A percentile compares a stretch with the other conserved stretches of the same genome.
Conservation (phyloP, 2,888 invertebrate genomes). For the Melanargia galathea region DNA sequence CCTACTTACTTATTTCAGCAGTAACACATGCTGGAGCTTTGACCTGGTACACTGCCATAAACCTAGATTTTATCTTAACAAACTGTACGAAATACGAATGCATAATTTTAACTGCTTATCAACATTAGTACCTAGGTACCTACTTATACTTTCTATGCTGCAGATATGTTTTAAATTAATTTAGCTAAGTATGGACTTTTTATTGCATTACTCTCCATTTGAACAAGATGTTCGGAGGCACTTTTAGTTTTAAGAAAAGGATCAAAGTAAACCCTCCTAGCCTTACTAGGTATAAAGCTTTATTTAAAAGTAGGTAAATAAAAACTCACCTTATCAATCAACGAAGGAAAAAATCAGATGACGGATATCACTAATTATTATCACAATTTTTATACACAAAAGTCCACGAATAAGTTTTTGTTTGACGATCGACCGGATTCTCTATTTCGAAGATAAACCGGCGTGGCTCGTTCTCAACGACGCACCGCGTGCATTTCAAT, state of each 20-base stretch:
- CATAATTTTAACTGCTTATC: slow-evolving; percentile 6
- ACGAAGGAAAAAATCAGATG: slow-evolving; percentile 30
- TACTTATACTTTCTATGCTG: too few relatives aligned
- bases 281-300: slow-evolving; percentile 8
- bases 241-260: background rate
- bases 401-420: slow-evolving; percentile 62
- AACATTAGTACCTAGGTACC: background rate
- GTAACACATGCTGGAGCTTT: slow-evolving; percentile 40
- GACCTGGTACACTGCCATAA: slow-evolving; percentile 41
- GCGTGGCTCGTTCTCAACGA: slow-evolving; percentile 69
- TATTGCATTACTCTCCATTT: background rate
- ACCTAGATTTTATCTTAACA: slow-evolving; percentile 43
- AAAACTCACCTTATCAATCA: slow-evolving; percentile 36
- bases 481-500: slow-evolving; percentile 79
- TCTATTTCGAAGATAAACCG: slow-evolving; percentile 65
- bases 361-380: slow-evolving; percentile 36
- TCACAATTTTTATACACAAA: slow-evolving; percentile 48
- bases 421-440: slow-evolving; percentile 62
- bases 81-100: slow-evolving; percentile 23
- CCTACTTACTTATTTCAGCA: too few relatives aligned
- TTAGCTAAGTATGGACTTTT: too few relatives aligned
- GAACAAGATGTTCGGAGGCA: background rate
- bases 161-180: too few relatives aligned
- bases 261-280: too few relatives aligned
- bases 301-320: slow-evolving; percentile 37